Evolutionary conservation across 2,113 vertebrate genomes (phyloP), one percentile per base, ranked within the genome.

Genomic region (Polyodon spathula): DNA sequence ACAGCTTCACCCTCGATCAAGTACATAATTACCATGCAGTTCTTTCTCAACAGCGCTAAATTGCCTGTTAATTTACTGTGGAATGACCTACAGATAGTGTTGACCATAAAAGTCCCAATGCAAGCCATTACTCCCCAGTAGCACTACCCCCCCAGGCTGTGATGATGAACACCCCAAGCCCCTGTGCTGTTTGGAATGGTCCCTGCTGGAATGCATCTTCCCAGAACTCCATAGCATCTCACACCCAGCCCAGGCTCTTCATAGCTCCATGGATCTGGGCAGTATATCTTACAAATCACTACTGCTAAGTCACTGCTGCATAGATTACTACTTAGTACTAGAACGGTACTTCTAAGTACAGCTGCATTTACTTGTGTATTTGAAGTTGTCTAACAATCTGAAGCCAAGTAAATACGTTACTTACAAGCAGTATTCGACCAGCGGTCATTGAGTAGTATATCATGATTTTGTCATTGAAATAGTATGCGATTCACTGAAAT

Each of bases 221-320:
- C 66, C 68, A 58, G 63, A 72, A 39, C 68, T 72, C 70, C 73
- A 72, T 58, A 64, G 64, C 66, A 66, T 56, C 70, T 63, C 61
- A 61, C 66, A 71, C 60, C 44, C 43, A 65, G 59, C 39, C 52
- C 12, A 54, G 12, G 46, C 10, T 7, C 37, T 43, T 56, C 37
- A 57, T 38, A n/a, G 17, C 38, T 12, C 53, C 52, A 37, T 48
- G 72, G 63, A 67, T 73, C 66, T 61, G 63, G 6, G 43, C 64
- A 54, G 61, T 43, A n/a, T 15, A 38, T 5, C 46, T 54, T 10
- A 1, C 44, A 50, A 60, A 65, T 72, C 27, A 15, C 40, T 38
- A 48, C 14, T 27, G 12, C 40, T 27, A 37, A 41, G 56, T 3
- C 41, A 46, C 40, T n/a, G 48, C 43, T 41, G 51, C n/a, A 58